phyloP scores from a whole-genome alignment of 2,113 vertebrate species.

The Syrmaticus mikado region DNA sequence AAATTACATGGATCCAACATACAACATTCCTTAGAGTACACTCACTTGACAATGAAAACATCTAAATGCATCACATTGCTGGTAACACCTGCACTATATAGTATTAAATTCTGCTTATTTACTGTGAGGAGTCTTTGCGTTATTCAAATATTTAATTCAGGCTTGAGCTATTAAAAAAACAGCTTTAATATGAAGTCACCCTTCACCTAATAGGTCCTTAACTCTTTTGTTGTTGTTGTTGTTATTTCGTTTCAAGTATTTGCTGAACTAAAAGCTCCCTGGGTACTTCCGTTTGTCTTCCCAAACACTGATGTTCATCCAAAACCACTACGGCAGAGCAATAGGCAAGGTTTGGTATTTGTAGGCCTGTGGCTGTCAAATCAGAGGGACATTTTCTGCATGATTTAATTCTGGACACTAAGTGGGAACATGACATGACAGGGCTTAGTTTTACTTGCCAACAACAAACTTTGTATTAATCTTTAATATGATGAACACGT shows the following conservation, averaged over 20 bases:
- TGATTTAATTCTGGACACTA: neutral
- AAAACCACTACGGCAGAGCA: neutral
- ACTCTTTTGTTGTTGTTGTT: neutral
- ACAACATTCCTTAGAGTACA: neutral
- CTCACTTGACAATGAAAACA: conserved; percentile 1
- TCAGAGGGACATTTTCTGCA: neutral
- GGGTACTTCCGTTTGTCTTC: neutral
- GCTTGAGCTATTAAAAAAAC: neutral
- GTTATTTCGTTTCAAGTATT: neutral
- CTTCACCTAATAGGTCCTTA: neutral
- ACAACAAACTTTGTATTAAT: neutral
- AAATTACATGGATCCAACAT: neutral
- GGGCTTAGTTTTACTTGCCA: neutral
- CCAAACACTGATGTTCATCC: neutral
- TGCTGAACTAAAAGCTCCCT: neutral
- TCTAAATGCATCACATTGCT: neutral
- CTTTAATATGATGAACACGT: neutral
- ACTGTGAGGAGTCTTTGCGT: neutral
- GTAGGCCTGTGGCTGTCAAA: neutral
- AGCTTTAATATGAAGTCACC: neutral
- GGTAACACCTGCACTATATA: neutral
- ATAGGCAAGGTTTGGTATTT: neutral
- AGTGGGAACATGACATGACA: neutral
- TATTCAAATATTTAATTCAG: neutral
- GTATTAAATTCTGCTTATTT: neutral